Evolutionary conservation across 2,113 vertebrate genomes (phyloP).

Genomic region (Plecotus auritus): DNA sequence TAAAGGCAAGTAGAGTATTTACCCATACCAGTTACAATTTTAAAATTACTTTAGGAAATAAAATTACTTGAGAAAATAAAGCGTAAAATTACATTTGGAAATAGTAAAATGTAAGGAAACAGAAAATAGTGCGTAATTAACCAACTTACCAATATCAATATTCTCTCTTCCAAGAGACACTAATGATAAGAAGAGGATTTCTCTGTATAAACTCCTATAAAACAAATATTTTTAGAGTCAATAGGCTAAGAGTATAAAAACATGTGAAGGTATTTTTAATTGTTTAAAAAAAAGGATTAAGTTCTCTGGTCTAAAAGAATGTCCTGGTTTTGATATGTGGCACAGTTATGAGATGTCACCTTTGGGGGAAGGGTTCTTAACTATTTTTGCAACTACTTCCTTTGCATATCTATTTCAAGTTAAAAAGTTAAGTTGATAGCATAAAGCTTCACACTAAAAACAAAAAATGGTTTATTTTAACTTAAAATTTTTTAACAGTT

Average conservation of each 20-base stretch:
- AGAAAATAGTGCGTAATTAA: neutral
- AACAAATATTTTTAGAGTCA: constrained; percentile 63
- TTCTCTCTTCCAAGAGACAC: constrained; percentile 96
- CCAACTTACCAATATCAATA: constrained; percentile 94
- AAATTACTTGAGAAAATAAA: neutral
- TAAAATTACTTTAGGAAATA: neutral
- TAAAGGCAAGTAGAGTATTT: neutral
- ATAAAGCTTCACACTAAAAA: neutral
- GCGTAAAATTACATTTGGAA: neutral
- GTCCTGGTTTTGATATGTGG: neutral
- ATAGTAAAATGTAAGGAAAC: neutral
- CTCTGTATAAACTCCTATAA: constrained; percentile 95
- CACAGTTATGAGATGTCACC: neutral
- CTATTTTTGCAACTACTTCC: neutral
- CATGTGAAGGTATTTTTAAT: neutral
- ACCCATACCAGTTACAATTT: neutral
- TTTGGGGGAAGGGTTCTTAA: neutral
- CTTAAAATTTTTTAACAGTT: neutral
- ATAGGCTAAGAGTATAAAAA: neutral
- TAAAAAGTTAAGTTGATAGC: neutral
- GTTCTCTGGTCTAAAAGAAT: neutral
- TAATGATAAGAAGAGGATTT: constrained; percentile 95
- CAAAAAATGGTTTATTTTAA: neutral
- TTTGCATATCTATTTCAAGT: neutral
- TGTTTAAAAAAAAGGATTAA: neutral